phyloP scores from a whole-genome alignment of 1,140 invertebrate genomes.

The Mactra quadrangularis region DNA sequence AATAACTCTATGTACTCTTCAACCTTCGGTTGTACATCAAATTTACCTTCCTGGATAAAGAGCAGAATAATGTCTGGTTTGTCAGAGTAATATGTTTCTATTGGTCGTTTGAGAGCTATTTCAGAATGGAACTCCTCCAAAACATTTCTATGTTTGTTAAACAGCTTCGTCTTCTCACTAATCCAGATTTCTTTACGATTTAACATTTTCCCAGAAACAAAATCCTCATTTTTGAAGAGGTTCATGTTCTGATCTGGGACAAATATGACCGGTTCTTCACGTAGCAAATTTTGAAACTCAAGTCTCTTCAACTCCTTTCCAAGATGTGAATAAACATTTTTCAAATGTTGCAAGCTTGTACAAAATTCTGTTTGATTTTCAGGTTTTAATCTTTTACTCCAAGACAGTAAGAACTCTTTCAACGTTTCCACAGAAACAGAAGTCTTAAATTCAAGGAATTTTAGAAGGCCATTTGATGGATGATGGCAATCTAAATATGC shows the following conservation, averaged over 20 bases:
- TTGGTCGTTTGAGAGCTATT: constrained; percentile 65
- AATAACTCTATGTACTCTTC: constrained; percentile 74
- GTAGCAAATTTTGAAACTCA: constrained; percentile 76
- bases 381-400: constrained; percentile 65
- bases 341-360: constrained; percentile 72
- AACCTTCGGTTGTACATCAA: constrained; percentile 65
- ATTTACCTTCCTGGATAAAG: constrained; percentile 61
- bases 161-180: constrained; percentile 75
- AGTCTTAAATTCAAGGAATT: constrained; percentile 73
- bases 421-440: constrained; percentile 58
- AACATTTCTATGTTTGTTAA: constrained; percentile 69
- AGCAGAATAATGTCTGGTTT: constrained; percentile 60
- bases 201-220: constrained; percentile 73
- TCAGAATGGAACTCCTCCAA: constrained; percentile 72
- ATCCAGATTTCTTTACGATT: constrained; percentile 77
- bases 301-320: constrained; percentile 67
- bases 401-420: constrained; percentile 69
- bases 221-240: background rate
- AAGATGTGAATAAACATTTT: constrained; percentile 73
- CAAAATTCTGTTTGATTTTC: constrained; percentile 66
- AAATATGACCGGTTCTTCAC: constrained; percentile 77
- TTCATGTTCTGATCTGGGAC: constrained; percentile 62
- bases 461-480: constrained; percentile 64
- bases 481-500: constrained; percentile 62
- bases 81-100: constrained; percentile 54